phyloP scores from a whole-genome alignment of 2,888 invertebrate species.

The Drosophila sordidapex region DNA sequence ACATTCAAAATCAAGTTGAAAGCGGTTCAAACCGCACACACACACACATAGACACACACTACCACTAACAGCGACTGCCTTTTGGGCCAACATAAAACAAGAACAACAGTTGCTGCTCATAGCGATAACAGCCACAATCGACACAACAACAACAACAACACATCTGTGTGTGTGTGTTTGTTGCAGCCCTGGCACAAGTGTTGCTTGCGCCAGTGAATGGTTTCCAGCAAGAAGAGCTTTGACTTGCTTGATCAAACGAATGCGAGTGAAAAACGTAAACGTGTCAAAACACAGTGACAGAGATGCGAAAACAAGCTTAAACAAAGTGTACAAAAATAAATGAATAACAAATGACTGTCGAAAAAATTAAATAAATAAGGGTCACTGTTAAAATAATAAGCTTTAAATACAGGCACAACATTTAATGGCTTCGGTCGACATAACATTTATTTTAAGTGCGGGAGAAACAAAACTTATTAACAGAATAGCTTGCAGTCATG shows the following conservation, averaged over 20 bases:
- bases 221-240: constrained; percentile 44
- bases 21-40: constrained; percentile 70
- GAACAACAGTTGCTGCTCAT: constrained; percentile 16
- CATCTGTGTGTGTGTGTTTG: constrained; percentile 17
- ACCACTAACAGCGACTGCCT: constrained; percentile 32
- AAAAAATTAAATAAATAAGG: neutral
- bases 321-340: neutral
- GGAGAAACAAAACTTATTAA: neutral
- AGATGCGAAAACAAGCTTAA: constrained; percentile 12
- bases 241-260: constrained; percentile 22
- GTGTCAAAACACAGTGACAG: constrained; percentile 63
- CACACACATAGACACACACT: constrained; percentile 17
- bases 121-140: constrained; percentile 18
- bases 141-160: constrained; percentile 32
- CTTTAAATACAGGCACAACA: neutral
- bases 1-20: constrained; percentile 68
- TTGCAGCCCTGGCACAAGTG: constrained; percentile 50
- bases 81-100: constrained; percentile 48
- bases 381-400: neutral
- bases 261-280: constrained; percentile 50
- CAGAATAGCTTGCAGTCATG: neutral
- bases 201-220: constrained; percentile 35
- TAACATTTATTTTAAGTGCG: neutral
- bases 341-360: neutral
- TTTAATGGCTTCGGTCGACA: neutral